Percentiles rank a stretch among this genome's conserved stretches.
Evolutionary conservation across 2,797 vertebrate species (phyloP).

Genomic region (Sebastes umbrosus): DNA sequence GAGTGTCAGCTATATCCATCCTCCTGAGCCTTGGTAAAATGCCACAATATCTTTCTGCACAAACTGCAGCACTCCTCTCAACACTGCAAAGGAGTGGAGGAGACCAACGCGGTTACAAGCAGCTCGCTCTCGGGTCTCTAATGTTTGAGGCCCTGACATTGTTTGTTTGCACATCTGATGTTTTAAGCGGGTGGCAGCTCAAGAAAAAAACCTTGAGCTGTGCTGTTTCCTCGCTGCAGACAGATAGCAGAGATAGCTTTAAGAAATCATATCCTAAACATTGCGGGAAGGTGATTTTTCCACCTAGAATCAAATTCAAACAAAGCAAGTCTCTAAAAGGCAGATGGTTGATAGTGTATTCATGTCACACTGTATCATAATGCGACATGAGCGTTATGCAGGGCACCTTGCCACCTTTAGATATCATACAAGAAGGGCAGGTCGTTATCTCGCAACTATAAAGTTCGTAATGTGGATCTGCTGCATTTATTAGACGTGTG

Average conservation of each 20-base stretch:
- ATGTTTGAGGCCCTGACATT: constrained; percentile 44
- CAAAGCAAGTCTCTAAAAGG: constrained; percentile 23
- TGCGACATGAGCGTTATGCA: constrained; percentile 21
- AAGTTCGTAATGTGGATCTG: constrained; percentile 14
- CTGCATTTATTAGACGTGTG: constrained; percentile 9
- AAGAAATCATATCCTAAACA: constrained; percentile 24
- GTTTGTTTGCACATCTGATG: constrained; percentile 47
- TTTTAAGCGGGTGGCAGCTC: constrained; percentile 46
- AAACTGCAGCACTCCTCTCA: constrained; percentile 40
- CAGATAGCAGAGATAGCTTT: constrained; percentile 3
- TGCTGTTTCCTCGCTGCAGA: constrained; percentile 30
- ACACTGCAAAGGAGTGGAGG: constrained; percentile 3
- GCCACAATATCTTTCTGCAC: constrained; percentile 42
- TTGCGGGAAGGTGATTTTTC: constrained; percentile 1
- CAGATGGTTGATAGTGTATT: constrained; percentile 10
- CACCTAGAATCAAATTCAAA: constrained; percentile 2
- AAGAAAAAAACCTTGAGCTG: constrained; percentile 35
- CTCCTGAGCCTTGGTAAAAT: constrained; percentile 58
- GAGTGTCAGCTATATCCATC: constrained; percentile 69
- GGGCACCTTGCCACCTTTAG: constrained; percentile 25
- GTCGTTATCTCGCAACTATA: not conserved
- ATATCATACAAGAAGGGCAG: constrained; percentile 31
- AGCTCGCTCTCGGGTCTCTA: constrained; percentile 12
- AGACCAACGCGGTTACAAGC: constrained; percentile 17
- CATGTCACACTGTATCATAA: constrained; percentile 16